Percentiles rank a stretch among this genome's conserved stretches.
phyloP scores from a whole-genome alignment of 2,797 vertebrate genomes.

The Siniperca scherzeri region DNA sequence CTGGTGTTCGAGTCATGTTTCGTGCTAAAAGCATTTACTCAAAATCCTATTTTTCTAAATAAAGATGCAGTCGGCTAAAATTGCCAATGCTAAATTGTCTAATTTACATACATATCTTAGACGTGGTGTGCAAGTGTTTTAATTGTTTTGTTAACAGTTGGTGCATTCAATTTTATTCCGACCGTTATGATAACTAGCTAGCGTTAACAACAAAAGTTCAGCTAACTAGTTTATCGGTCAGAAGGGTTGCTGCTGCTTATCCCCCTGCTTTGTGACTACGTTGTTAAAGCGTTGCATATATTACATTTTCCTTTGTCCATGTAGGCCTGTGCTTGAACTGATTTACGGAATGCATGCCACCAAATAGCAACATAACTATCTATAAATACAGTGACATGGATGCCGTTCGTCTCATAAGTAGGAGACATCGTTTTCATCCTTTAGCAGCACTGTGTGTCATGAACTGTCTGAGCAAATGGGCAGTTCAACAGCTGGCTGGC shows the following conservation, averaged over 20 bases:
- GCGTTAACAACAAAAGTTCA: conserved; percentile 62
- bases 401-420: conserved; percentile 31
- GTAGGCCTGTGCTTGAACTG: conserved; percentile 35
- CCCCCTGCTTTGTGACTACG: not conserved
- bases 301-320: not conserved
- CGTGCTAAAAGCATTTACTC: not conserved
- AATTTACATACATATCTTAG: rapidly evolving
- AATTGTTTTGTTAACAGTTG: conserved; percentile 15
- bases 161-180: not conserved
- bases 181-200: conserved; percentile 56
- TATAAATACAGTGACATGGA: conserved; percentile 72
- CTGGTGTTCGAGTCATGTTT: conserved; percentile 40
- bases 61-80: not conserved
- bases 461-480: conserved; percentile 16
- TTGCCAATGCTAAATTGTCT: not conserved
- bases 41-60: too few relatives aligned
- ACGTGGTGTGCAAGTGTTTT: not conserved
- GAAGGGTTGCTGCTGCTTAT: not conserved
- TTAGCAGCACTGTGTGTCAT: conserved; percentile 23
- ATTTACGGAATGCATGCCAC: conserved; percentile 60
- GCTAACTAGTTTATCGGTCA: conserved; percentile 42
- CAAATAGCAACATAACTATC: conserved; percentile 49
- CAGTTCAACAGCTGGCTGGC: conserved; percentile 21
- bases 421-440: conserved; percentile 38
- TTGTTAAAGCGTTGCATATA: not conserved